Conservation (phyloP, 2,797 vertebrate genomes). For the Scolopax bukidnonensis region DNA sequence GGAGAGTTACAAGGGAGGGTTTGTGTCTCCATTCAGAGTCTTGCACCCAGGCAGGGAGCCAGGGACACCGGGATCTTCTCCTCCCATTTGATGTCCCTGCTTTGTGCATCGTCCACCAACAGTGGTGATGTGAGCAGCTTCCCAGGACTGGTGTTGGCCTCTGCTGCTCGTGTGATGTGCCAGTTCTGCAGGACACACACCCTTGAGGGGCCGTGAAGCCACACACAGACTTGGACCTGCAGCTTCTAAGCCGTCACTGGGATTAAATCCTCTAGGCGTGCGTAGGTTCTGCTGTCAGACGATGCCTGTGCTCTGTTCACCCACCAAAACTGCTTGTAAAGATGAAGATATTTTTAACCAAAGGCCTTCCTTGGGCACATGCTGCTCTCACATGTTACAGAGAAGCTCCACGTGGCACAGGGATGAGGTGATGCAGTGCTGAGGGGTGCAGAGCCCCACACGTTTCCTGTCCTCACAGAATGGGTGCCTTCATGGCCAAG, state of each 20-base stretch:
- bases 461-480: not conserved
- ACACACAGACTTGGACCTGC: not conserved
- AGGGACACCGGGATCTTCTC: not conserved
- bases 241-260: not conserved
- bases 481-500: not conserved
- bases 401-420: not conserved
- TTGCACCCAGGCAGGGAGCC: not conserved
- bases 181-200: not conserved
- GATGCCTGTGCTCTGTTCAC: not conserved
- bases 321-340: not conserved
- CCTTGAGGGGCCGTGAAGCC: not conserved
- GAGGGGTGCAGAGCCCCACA: not conserved
- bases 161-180: accelerated
- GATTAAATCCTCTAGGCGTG: not conserved
- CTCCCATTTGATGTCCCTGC: accelerated
- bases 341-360: not conserved
- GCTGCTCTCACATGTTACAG: accelerated
- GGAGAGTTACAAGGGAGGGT: not conserved
- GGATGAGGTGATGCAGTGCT: not conserved
- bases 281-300: not conserved
- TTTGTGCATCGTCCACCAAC: not conserved
- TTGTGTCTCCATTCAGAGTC: not conserved
- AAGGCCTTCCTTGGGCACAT: not conserved
- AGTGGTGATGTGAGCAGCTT: not conserved
- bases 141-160: not conserved